Percentiles rank a stretch among this genome's conserved stretches.
phyloP scores from a whole-genome alignment of 2,888 invertebrate genomes.

The Spodoptera littoralis region DNA sequence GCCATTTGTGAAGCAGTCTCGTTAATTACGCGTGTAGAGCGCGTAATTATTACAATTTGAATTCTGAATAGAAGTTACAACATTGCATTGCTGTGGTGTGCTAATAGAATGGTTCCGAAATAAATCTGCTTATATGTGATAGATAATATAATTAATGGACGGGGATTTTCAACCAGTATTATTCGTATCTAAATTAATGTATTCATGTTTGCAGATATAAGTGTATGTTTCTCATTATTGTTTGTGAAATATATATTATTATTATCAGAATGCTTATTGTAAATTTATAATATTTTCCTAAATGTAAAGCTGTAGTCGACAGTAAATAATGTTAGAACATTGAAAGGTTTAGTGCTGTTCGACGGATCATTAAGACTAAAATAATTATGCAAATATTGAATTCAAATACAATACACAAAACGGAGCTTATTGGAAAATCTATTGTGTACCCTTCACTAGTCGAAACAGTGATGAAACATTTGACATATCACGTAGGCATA shows the following conservation, averaged over 20 bases:
- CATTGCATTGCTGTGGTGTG: not conserved
- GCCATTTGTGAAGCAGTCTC: constrained; percentile 52
- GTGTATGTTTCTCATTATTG: too few species aligned
- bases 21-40: constrained; percentile 47
- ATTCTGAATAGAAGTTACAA: constrained; percentile 33
- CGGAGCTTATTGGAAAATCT: constrained; percentile 51
- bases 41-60: constrained; percentile 41
- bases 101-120: not conserved
- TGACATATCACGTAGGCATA: constrained; percentile 64
- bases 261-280: too few species aligned
- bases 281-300: too few species aligned
- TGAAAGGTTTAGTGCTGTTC: constrained; percentile 2
- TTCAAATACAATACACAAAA: constrained; percentile 52
- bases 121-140: too few species aligned
- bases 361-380: constrained; percentile 41
- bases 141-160: too few species aligned
- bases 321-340: not conserved
- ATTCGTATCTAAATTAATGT: too few species aligned
- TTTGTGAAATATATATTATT: too few species aligned
- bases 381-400: constrained; percentile 40
- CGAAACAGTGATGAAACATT: constrained; percentile 55
- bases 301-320: too few species aligned
- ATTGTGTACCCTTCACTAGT: constrained; percentile 50
- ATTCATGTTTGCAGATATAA: too few species aligned
- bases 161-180: too few species aligned